A percentile compares a stretch with the other conserved stretches of the same genome.
phyloP scores from a whole-genome alignment of 2,113 vertebrate genomes.

The Austrofundulus limnaeus region DNA sequence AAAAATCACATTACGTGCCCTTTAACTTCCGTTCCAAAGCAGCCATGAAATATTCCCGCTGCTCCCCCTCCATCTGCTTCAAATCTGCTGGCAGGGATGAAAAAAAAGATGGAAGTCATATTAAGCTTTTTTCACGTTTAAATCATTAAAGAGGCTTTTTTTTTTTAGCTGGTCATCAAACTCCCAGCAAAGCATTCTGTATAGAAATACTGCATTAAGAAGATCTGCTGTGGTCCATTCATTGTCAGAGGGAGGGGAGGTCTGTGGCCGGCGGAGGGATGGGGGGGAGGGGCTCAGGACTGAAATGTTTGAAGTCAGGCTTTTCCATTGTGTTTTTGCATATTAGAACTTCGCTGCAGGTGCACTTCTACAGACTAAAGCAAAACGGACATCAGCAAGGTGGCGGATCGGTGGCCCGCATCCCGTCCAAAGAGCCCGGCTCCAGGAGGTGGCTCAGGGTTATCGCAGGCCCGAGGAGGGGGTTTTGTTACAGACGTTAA shows the following conservation, averaged over 20 bases:
- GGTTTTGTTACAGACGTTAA: conserved; percentile 39
- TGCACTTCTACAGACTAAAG: conserved; percentile 76
- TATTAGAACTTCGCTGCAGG: conserved; percentile 75
- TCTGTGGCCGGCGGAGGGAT: conserved; percentile 61
- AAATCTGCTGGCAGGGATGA: conserved; percentile 75
- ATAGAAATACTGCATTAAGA: conserved; percentile 79
- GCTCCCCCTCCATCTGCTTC: conserved; percentile 19
- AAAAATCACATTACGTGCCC: no score
- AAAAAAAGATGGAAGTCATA: conserved; percentile 76
- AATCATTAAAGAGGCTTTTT: conserved; percentile 65
- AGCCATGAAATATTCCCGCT: conserved; percentile 56
- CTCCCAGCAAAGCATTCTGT: conserved; percentile 75
- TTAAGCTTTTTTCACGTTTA: conserved; percentile 74
- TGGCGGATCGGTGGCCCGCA: conserved; percentile 52
- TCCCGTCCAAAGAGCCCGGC: conserved; percentile 30
- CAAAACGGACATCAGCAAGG: conserved; percentile 79
- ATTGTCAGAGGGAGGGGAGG: conserved; percentile 60
- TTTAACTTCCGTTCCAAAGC: conserved; percentile 40
- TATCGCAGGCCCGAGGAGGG: conserved; percentile 58
- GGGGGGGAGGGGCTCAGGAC: conserved; percentile 67
- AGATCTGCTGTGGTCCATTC: conserved; percentile 76
- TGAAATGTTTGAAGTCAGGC: conserved; percentile 78
- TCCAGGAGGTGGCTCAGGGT: conserved; percentile 59
- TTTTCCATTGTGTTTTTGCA: conserved; percentile 78
- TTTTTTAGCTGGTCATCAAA: conserved; percentile 59